phyloP scores from a whole-genome alignment of 2,797 vertebrate species.

The Anas georgica region DNA sequence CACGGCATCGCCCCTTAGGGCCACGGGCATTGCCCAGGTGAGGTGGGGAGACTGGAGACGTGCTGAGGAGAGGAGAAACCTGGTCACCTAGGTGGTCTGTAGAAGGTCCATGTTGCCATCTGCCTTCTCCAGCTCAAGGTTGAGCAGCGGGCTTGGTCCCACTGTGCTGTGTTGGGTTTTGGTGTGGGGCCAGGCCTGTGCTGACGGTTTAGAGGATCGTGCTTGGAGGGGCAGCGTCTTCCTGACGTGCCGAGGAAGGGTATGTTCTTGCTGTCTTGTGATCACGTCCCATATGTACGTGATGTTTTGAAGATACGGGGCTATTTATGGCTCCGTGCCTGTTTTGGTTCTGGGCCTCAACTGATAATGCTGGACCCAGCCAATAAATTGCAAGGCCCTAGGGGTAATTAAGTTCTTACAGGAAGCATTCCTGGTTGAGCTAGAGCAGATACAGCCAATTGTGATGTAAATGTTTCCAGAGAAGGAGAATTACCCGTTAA shows the following conservation, averaged over 20 bases:
- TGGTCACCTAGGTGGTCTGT: neutral
- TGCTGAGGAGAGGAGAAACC: neutral
- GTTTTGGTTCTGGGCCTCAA: neutral
- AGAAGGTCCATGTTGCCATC: neutral
- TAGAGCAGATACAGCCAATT: slow-evolving; percentile 23
- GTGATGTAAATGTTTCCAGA: slow-evolving; percentile 31
- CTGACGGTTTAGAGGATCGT: neutral
- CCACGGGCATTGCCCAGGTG: neutral
- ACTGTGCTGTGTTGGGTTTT: neutral
- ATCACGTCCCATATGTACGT: neutral
- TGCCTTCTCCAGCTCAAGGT: neutral
- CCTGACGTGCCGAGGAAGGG: neutral
- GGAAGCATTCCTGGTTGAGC: slow-evolving; percentile 39
- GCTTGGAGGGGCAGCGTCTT: neutral
- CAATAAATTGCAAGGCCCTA: neutral
- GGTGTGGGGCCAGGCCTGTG: neutral
- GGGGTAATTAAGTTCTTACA: slow-evolving; percentile 42
- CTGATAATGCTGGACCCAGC: neutral
- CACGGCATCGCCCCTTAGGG: neutral
- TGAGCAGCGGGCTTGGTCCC: neutral
- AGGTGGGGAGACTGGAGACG: neutral
- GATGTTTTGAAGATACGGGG: slow-evolving; percentile 16
- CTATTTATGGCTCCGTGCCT: slow-evolving; percentile 18
- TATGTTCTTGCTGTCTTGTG: neutral
- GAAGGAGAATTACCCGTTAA: neutral